Evolutionary conservation across 2,888 invertebrate species (phyloP).

Genomic region (Cephus pulcher): DNA sequence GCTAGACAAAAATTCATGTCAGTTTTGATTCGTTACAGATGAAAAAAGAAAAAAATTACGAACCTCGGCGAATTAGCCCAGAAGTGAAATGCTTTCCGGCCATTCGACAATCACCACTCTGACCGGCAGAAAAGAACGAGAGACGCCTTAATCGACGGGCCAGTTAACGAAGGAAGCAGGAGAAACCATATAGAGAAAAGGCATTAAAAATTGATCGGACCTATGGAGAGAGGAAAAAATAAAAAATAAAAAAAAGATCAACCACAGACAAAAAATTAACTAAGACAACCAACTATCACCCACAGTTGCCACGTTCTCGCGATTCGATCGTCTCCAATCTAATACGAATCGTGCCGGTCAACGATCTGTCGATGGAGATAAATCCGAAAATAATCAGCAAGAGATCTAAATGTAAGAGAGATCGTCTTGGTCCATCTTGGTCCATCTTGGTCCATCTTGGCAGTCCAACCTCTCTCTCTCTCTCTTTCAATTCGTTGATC

Average conservation of each 20-base stretch:
- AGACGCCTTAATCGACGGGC: neutral
- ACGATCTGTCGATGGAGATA: constrained; percentile 1
- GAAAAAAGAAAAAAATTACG: neutral
- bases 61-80: neutral
- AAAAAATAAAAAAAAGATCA: neutral
- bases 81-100: neutral
- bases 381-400: constrained; percentile 5
- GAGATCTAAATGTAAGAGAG: neutral
- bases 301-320: constrained; percentile 2
- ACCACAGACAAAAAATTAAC: neutral
- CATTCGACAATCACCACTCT: neutral
- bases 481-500: neutral
- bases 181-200: neutral
- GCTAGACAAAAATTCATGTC: neutral
- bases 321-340: neutral
- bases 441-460: neutral
- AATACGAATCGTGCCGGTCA: constrained; percentile 1
- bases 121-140: neutral
- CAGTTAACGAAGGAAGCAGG: neutral
- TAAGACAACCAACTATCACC: neutral
- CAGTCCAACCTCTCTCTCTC: neutral
- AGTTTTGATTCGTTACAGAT: neutral
- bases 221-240: neutral
- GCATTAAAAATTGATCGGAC: neutral
- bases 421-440: neutral